These are phyloP conservation scores for Campopleginae sp. DNA, from an alignment of 2,888 invertebrate genomes.

Conservation along the genomic window DNA sequence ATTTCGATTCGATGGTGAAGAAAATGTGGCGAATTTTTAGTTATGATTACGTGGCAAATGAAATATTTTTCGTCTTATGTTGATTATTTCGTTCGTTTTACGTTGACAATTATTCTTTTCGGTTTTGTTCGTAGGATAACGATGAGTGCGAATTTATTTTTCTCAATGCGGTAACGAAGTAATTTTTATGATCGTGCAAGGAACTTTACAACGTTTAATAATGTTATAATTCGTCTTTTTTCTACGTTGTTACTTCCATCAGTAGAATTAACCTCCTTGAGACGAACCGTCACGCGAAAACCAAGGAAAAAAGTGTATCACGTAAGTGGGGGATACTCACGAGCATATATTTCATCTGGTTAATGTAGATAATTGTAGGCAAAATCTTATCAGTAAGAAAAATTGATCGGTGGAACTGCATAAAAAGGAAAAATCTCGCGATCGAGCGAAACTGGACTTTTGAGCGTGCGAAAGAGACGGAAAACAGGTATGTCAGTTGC, in stretches of 20 bases:
- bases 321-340: conserved; percentile 71
- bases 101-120: background rate
- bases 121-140: background rate
- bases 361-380: conserved; percentile 30
- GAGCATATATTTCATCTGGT: conserved; percentile 75
- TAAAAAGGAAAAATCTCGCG: background rate
- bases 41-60: background rate
- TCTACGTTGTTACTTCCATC: background rate
- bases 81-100: background rate
- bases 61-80: background rate
- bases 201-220: background rate
- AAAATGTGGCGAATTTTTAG: background rate
- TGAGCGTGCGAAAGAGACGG: background rate
- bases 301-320: background rate
- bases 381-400: background rate
- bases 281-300: background rate
- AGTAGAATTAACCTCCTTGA: background rate
- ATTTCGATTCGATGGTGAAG: background rate
- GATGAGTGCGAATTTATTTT: background rate
- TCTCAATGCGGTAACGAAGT: background rate
- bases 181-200: background rate
- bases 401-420: background rate
- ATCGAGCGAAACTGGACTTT: background rate
- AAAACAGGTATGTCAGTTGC: background rate
- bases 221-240: background rate